Percentiles rank a stretch among this genome's conserved stretches.
Conservation (phyloP, 2,888 invertebrate species). For the Tillus elongatus region DNA sequence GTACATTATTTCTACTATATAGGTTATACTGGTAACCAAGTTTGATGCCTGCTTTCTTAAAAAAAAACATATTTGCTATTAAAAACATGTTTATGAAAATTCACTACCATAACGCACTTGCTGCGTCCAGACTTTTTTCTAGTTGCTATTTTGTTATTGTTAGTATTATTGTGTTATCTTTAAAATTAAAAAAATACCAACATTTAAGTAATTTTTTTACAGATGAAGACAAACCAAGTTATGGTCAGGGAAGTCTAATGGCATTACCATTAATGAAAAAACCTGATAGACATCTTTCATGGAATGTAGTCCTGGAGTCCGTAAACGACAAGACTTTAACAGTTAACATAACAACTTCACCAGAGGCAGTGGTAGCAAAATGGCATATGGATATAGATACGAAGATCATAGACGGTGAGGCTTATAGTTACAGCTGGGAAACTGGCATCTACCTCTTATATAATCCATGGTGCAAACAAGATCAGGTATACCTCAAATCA, state of each 20-base stretch:
- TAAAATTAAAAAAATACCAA: background rate
- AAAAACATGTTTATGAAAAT: no score
- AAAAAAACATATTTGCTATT: no score
- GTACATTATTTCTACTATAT: no score
- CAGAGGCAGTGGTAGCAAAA: slow-evolving; percentile 66
- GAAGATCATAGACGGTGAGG: slow-evolving; percentile 56
- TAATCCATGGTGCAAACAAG: slow-evolving; percentile 79
- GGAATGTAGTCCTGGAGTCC: slow-evolving; percentile 66
- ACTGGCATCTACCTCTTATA: slow-evolving; percentile 73
- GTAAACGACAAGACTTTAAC: slow-evolving; percentile 53
- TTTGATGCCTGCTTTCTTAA: no score
- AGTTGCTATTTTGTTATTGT: no score
- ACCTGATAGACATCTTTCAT: slow-evolving; percentile 53
- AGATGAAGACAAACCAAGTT: slow-evolving; percentile 69
- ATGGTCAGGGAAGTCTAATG: slow-evolving; percentile 70
- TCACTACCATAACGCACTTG: no score
- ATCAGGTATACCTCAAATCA: slow-evolving; percentile 55
- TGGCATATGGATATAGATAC: slow-evolving; percentile 82
- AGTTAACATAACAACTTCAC: slow-evolving; percentile 60
- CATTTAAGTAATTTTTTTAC: slow-evolving; percentile 22
- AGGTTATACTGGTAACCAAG: no score
- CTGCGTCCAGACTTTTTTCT: no score
- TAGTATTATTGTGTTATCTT: no score
- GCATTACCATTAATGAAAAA: slow-evolving; percentile 63
- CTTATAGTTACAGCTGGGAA: slow-evolving; percentile 68